Conservation (phyloP, 1,140 invertebrate species). For the Notospermus geniculatus region DNA sequence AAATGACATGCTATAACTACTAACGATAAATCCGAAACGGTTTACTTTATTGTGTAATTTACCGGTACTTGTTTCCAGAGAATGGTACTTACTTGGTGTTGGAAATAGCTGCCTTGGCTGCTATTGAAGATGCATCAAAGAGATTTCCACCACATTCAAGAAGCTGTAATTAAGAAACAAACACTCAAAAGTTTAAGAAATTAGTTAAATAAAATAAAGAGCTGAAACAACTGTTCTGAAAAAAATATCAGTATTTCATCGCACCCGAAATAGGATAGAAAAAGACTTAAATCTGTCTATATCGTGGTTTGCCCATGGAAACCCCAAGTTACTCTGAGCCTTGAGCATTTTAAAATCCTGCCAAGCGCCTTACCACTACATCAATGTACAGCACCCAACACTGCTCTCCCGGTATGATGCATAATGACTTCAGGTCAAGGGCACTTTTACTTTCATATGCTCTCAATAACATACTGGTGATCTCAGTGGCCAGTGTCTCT, state of each 20-base stretch:
- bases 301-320: not conserved
- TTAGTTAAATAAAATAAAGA: not conserved
- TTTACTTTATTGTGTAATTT: not conserved
- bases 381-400: slow-evolving; percentile 94
- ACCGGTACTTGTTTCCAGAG: not conserved
- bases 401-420: slow-evolving; percentile 78
- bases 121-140: slow-evolving; percentile 77
- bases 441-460: slow-evolving; percentile 75
- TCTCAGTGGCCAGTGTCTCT: slow-evolving; percentile 80
- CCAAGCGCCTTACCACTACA: slow-evolving; percentile 77
- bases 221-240: not conserved
- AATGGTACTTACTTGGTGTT: slow-evolving; percentile 64
- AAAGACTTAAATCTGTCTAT: slow-evolving; percentile 1
- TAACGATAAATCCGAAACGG: not conserved
- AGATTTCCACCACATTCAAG: slow-evolving; percentile 90
- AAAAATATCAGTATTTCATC: slow-evolving; percentile 4
- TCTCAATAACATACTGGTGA: slow-evolving; percentile 73
- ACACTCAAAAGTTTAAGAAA: not conserved
- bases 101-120: slow-evolving; percentile 86
- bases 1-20: not conserved
- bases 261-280: not conserved
- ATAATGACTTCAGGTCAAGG: slow-evolving; percentile 76
- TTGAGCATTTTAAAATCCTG: not conserved
- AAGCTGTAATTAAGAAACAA: slow-evolving; percentile 63
- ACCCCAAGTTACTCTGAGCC: not conserved